phyloP scores from a whole-genome alignment of 2,113 vertebrate genomes.

The Diadophis punctatus region DNA sequence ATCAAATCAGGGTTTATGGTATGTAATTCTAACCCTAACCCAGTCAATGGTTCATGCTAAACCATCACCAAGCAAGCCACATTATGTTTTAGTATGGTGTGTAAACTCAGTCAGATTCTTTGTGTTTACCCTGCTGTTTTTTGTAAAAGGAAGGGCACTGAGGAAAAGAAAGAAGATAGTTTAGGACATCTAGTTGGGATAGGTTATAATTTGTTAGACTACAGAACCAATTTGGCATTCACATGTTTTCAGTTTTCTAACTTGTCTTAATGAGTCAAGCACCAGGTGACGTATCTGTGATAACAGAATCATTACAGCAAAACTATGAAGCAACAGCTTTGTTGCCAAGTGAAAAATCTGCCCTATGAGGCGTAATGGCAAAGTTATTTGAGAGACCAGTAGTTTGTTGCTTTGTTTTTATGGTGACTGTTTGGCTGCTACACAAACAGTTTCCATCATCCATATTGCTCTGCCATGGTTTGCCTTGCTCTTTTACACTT shows the following conservation, averaged over 20 bases:
- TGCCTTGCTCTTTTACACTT: background rate
- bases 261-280: background rate
- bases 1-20: background rate
- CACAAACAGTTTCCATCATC: background rate
- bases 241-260: background rate
- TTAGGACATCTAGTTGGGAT: background rate
- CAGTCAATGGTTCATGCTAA: background rate
- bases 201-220: background rate
- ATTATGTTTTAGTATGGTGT: background rate
- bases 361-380: background rate
- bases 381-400: background rate
- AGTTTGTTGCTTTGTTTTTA: background rate
- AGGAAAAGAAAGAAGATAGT: background rate
- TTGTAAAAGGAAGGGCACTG: background rate
- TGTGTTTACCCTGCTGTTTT: background rate
- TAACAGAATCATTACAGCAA: background rate
- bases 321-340: background rate
- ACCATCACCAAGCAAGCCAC: background rate
- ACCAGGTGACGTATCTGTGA: background rate
- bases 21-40: background rate
- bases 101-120: background rate
- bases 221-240: background rate
- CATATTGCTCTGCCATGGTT: background rate
- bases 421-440: background rate
- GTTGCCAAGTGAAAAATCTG: background rate